Evolutionary conservation across 2,888 invertebrate genomes (phyloP), one percentile per base, ranked within the genome.

Genomic region (Thelaira solivaga): DNA sequence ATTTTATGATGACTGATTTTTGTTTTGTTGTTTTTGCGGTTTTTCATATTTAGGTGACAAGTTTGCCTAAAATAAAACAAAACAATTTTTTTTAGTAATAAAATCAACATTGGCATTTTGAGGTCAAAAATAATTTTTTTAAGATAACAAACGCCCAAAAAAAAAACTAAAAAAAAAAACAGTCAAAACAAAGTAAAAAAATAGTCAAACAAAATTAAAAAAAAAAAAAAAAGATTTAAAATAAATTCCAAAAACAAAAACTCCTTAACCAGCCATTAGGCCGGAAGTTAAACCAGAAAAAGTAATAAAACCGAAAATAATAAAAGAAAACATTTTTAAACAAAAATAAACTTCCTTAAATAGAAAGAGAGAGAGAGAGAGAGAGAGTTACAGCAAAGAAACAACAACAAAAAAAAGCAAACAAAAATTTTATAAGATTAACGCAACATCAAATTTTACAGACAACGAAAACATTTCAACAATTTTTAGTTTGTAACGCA

Each of bases 231-330:
- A 47, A 49, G 29, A 24, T 41, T 10, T n/a, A 47, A 31, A 20
- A 26, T 26, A 41, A 41, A 45, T 18, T 18, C 20, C 10, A 24
- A 29, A 64, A 36, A 8, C 3, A 45, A 47, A 49, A 31, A 24
- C 49, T 10, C 34, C 20, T 55, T 55, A 69, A 18, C 55, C 53
- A 62, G 26, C 31, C 53, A 53, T 62, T 24, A 49, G 61, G 64
- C 73, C 73, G 77, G 77, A 78, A 73, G 77, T 69, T 26, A 65
- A 51, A 64, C n/a, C 29, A 45, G 18, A 64, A 57, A 61, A 64
- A 51, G 26, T 69, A 49, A 55, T 36, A 36, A 55, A 36, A 24
- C 62, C 34, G 26, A 53, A 61, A 62, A 18, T 1, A n/a, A n/a
- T n/a, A n/a, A n/a, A n/a, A n/a, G n/a, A n/a, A n/a, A n/a, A n/a